A percentile compares a stretch with the other conserved stretches of the same genome.
These are phyloP conservation scores for Thalassoma bifasciatum DNA, from an alignment of 2,113 vertebrate species.

Conservation along the genomic window DNA sequence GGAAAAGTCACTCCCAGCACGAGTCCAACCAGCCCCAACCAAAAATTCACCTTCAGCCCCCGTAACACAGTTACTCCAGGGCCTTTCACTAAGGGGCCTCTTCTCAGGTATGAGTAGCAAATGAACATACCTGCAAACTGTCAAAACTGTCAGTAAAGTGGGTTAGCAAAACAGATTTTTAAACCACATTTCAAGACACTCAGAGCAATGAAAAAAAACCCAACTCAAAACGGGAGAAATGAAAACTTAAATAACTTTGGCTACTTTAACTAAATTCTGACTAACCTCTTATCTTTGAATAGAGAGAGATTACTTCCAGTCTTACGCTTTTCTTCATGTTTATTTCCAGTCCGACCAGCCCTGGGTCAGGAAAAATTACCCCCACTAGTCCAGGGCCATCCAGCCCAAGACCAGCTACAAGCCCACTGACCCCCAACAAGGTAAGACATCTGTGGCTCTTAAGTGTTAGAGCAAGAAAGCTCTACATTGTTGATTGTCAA, in stretches of 20 bases:
- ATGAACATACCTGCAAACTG: background rate
- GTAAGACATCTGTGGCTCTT: conserved; percentile 50
- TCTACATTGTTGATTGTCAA: background rate
- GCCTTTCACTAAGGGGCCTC: conserved; percentile 34
- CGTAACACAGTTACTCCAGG: conserved; percentile 39
- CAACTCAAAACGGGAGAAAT: too few species aligned
- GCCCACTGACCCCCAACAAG: conserved; percentile 57
- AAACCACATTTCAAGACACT: too few species aligned
- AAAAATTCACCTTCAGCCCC: conserved; percentile 43
- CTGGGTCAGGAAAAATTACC: conserved; percentile 27
- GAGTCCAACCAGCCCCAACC: conserved; percentile 51
- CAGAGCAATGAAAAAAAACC: too few species aligned
- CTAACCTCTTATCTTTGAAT: too few species aligned
- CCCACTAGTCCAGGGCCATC: conserved; percentile 29
- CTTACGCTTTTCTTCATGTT: conserved; percentile 9
- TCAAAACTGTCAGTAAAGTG: background rate
- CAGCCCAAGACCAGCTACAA: conserved; percentile 26
- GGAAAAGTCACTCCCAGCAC: conserved; percentile 17
- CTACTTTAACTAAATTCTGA: too few species aligned
- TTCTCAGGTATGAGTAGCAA: conserved; percentile 47
- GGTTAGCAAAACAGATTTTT: background rate
- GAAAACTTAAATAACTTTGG: too few species aligned
- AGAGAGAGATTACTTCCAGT: conserved; percentile 21
- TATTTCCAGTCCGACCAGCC: conserved; percentile 62
- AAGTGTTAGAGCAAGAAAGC: background rate